Evolutionary conservation across 2,113 vertebrate genomes (phyloP).

Genomic region (Gorsachius goisagi): DNA sequence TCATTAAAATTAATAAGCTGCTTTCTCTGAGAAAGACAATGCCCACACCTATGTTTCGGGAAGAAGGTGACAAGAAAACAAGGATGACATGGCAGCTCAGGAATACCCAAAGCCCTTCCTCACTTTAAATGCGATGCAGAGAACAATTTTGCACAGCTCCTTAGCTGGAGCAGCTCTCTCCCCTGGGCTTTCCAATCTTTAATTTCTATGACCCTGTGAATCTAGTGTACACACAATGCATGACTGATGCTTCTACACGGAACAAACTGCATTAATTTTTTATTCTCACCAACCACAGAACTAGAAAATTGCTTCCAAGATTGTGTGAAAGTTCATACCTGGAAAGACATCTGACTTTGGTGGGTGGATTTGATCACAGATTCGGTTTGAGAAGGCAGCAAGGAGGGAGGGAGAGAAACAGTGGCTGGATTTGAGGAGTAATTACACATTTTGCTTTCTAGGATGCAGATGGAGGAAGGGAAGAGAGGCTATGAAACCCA

Average conservation of each 20-base stretch:
- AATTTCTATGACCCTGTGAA: constrained; percentile 41
- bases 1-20: constrained; percentile 1
- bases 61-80: constrained; percentile 21
- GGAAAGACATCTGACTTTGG: constrained; percentile 27
- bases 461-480: neutral
- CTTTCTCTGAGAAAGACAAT: neutral
- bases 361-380: neutral
- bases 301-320: constrained; percentile 3
- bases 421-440: neutral
- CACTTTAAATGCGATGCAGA: neutral
- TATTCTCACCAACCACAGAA: constrained; percentile 7
- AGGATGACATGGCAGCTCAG: neutral
- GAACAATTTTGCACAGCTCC: neutral
- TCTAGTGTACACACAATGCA: neutral
- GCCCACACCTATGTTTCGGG: neutral
- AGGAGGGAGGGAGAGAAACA: neutral
- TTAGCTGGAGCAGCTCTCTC: neutral
- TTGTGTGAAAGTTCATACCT: constrained; percentile 29
- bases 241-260: neutral
- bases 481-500: neutral
- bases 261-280: neutral
- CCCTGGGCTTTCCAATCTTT: neutral
- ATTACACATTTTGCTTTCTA: neutral
- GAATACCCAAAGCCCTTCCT: neutral
- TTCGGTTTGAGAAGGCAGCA: neutral